Evolutionary conservation across 1,140 invertebrate genomes (phyloP).

Genomic region (Lepidurus couesii): DNA sequence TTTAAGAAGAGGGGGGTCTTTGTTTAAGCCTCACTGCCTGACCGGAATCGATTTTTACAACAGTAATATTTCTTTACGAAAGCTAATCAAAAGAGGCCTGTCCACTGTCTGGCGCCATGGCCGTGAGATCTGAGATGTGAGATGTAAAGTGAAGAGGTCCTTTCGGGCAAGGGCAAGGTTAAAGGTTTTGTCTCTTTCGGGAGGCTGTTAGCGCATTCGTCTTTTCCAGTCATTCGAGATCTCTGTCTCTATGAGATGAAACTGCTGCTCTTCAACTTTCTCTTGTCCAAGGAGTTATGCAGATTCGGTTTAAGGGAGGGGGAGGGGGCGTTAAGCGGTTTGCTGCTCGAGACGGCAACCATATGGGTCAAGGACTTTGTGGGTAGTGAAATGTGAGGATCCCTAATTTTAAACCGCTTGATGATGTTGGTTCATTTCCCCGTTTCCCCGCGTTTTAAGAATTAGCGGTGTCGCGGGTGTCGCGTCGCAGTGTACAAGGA

Average conservation of each 20-base stretch:
- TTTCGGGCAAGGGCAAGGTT: neutral
- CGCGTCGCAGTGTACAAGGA: neutral
- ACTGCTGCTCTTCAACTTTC: no score
- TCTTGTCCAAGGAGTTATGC: no score
- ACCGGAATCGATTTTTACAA: no score
- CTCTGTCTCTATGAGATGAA: no score
- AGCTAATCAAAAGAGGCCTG: no score
- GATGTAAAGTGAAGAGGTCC: neutral
- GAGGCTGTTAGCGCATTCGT: neutral
- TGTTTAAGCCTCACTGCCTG: no score
- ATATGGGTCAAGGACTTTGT: constrained; percentile 18
- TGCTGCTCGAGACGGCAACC: no score
- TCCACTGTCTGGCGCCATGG: neutral
- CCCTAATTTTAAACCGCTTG: constrained; percentile 11
- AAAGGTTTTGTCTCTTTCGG: neutral
- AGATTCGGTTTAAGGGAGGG: neutral
- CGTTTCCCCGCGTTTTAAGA: neutral
- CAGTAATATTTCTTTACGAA: no score
- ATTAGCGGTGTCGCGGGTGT: neutral
- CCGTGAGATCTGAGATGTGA: neutral
- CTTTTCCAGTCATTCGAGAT: neutral
- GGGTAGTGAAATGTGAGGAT: neutral
- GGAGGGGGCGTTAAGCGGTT: neutral
- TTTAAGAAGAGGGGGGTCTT: no score
- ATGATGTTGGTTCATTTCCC: constrained; percentile 3